These are phyloP conservation scores for Drosophila willistoni DNA, from an alignment of 1,140 invertebrate species.

Conservation along the genomic window DNA sequence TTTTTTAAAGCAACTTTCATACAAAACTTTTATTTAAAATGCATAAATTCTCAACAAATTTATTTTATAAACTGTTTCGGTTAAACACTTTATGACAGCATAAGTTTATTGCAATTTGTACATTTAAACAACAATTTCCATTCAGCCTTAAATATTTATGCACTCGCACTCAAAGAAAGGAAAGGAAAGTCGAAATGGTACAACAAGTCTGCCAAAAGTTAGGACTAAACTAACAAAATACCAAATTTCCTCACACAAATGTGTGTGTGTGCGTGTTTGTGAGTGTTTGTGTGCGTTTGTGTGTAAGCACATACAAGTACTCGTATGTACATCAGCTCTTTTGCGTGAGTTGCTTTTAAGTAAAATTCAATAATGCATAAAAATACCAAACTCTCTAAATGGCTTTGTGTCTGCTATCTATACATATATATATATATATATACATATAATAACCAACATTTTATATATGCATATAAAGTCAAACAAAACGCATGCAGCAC, in stretches of 20 bases:
- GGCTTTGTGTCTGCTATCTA: not conserved
- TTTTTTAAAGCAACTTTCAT: not conserved
- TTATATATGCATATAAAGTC: no score
- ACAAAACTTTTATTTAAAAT: not conserved
- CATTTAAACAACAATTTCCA: not conserved
- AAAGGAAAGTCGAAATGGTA: not conserved
- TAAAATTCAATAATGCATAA: constrained; percentile 81
- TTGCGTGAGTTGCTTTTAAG: constrained; percentile 68
- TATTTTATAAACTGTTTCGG: not conserved
- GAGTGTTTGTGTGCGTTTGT: not conserved
- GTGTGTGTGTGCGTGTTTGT: not conserved
- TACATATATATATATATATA: not conserved
- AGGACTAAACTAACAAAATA: constrained; percentile 1
- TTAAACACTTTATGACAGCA: constrained; percentile 2
- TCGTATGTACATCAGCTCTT: constrained; percentile 34
- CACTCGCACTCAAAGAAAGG: not conserved
- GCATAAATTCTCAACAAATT: not conserved
- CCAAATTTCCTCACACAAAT: not conserved
- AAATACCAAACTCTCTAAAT: constrained; percentile 56
- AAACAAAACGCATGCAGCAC: no score
- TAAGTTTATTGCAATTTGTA: not conserved
- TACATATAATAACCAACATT: not conserved
- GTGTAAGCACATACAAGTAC: not conserved
- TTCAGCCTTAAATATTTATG: not conserved
- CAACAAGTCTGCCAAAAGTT: not conserved